phyloP scores from a whole-genome alignment of 2,113 vertebrate genomes.

The Helogale parvula region DNA sequence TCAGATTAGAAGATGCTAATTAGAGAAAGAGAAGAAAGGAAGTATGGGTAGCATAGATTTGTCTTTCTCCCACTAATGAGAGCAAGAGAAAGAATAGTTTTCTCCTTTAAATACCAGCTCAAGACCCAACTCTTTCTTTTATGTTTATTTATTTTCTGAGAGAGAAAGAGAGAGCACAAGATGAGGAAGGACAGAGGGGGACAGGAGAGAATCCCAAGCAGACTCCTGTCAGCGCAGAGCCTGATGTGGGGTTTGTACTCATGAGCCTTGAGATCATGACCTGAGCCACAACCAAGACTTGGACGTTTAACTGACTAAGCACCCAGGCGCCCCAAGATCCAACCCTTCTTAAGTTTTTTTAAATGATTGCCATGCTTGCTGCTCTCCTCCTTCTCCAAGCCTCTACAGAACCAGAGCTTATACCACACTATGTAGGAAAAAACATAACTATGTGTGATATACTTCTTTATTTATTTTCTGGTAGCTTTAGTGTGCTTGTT shows the following conservation, averaged over 20 bases:
- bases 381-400: background rate
- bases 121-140: background rate
- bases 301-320: too few relatives aligned
- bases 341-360: background rate
- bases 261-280: too few relatives aligned
- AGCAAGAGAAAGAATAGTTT: background rate
- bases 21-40: background rate
- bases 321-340: background rate
- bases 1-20: background rate
- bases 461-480: slow-evolving; percentile 8
- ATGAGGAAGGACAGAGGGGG: too few relatives aligned
- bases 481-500: background rate
- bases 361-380: background rate
- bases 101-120: background rate
- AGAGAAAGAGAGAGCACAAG: too few relatives aligned
- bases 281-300: too few relatives aligned
- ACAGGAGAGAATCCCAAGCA: too few relatives aligned
- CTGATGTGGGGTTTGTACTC: too few relatives aligned
- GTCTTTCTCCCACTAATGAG: background rate
- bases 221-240: too few relatives aligned
- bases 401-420: background rate
- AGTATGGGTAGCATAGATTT: background rate
- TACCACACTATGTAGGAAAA: background rate
- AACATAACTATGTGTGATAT: background rate
- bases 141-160: too few relatives aligned